Conservation (phyloP, 2,888 invertebrate species). For the Platypus cylindrus region DNA sequence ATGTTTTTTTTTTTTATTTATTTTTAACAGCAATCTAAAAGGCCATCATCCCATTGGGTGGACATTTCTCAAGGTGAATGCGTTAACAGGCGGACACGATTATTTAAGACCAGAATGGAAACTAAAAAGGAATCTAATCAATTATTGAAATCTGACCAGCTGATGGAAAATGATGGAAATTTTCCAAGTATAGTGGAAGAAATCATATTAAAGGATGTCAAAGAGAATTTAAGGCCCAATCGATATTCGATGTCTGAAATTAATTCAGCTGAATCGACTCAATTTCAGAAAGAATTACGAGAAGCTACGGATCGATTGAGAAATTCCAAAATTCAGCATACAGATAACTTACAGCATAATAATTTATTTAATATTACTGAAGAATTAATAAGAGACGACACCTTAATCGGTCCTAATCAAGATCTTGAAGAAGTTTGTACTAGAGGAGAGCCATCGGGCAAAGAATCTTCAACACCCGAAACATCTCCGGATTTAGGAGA, state of each 20-base stretch:
- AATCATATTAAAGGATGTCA: conserved; percentile 10
- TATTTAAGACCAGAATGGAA: conserved; percentile 65
- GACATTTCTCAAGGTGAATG: conserved; percentile 19
- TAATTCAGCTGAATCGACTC: conserved; percentile 37
- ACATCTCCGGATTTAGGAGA: conserved; percentile 35
- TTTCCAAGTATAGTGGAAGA: conserved; percentile 9
- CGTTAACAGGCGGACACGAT: conserved; percentile 44
- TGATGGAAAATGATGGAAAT: conserved; percentile 8
- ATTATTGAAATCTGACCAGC: conserved; percentile 17
- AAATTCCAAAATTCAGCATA: conserved; percentile 13
- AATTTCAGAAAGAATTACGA: conserved; percentile 42
- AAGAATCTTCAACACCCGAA: conserved; percentile 51
- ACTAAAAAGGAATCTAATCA: conserved; percentile 39
- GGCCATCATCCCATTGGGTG: conserved; percentile 33
- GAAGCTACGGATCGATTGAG: conserved; percentile 32
- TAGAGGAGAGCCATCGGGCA: conserved; percentile 45
- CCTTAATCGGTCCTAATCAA: background rate
- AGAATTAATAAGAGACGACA: background rate
- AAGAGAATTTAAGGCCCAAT: conserved; percentile 25
- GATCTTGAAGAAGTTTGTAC: conserved; percentile 5
- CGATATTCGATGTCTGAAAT: conserved; percentile 30
- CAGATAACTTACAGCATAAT: background rate
- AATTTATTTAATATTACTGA: background rate
- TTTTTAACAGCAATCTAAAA: conserved; percentile 14
- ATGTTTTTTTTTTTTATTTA: background rate